Evolutionary conservation across 2,113 vertebrate species (phyloP).

Genomic region (Triplophysa tibetana): DNA sequence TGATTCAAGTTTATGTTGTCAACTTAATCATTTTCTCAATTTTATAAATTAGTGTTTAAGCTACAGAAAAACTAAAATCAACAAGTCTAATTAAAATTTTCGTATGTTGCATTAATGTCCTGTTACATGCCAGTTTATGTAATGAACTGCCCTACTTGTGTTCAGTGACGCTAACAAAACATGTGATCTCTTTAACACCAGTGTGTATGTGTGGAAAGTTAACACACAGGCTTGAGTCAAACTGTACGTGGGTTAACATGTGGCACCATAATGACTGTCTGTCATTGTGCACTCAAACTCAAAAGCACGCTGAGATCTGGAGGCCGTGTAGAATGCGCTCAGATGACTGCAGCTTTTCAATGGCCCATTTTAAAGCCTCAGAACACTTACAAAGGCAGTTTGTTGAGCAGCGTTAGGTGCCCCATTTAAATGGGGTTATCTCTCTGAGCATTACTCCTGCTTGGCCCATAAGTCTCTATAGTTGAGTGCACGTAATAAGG

Average conservation of each 20-base stretch:
- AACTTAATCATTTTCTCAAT: no score
- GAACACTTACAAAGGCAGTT: constrained; percentile 43
- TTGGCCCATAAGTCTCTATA: constrained; percentile 17
- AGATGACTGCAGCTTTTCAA: constrained; percentile 47
- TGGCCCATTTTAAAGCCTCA: constrained; percentile 23
- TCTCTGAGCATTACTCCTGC: constrained; percentile 7
- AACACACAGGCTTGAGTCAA: neutral
- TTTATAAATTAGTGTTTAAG: no score
- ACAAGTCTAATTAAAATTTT: no score
- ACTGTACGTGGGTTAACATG: constrained; percentile 42
- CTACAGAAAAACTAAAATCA: no score
- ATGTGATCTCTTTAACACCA: no score
- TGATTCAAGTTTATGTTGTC: no score
- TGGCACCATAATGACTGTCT: constrained; percentile 47
- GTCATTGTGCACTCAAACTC: neutral
- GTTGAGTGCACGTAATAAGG: neutral
- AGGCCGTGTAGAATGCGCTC: constrained; percentile 50
- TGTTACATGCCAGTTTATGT: no score
- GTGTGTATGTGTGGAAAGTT: no score
- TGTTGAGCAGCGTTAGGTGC: constrained; percentile 33
- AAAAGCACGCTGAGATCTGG: constrained; percentile 45
- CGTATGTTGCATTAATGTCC: no score
- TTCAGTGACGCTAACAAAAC: no score
- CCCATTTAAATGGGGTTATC: constrained; percentile 19
- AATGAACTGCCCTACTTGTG: no score